phyloP scores from a whole-genome alignment of 1,140 invertebrate genomes.

The Tyrophagus putrescentiae region DNA sequence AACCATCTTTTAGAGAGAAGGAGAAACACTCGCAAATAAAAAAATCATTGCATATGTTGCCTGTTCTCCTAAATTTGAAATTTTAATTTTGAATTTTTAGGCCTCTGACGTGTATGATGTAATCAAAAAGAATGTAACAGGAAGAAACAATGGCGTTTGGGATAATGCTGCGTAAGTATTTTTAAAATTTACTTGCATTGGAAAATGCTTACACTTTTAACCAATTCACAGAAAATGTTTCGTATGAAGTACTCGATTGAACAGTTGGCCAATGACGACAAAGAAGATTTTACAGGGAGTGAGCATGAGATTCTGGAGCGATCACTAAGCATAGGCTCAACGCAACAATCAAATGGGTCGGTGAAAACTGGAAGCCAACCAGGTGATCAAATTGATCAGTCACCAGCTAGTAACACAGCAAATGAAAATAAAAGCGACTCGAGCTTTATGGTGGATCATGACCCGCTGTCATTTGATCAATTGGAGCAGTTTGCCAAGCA shows the following conservation, averaged over 20 bases:
- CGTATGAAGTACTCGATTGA: background rate
- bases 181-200: background rate
- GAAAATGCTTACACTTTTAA: background rate
- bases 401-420: too few species aligned
- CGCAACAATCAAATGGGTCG: background rate
- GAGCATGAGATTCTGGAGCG: background rate
- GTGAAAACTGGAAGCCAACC: too few species aligned
- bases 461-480: slow-evolving; percentile 7
- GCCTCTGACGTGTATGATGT: background rate
- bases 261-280: background rate
- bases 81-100: too few species aligned
- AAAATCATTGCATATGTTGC: background rate
- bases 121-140: slow-evolving; percentile 2
- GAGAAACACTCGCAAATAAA: background rate
- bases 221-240: background rate
- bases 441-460: background rate
- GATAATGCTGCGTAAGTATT: background rate
- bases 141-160: slow-evolving; percentile 6
- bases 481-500: slow-evolving; percentile 13
- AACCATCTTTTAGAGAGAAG: background rate
- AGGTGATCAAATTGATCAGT: too few species aligned
- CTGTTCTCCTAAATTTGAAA: background rate
- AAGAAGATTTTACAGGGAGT: background rate
- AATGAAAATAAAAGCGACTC: background rate
- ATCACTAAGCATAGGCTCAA: background rate